phyloP scores from a whole-genome alignment of 1,140 invertebrate genomes.

The Bombyx mori region ASM3026992v2 NC_085110.1:3852001-3852500 shows the following conservation, averaged over 20 bases:
- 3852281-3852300: constrained; percentile 21
- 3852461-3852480: constrained; percentile 67
- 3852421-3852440: constrained; percentile 68
- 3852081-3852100: constrained; percentile 37
- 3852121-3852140: constrained; percentile 58
- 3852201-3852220: constrained; percentile 66
- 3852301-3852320: constrained; percentile 11
- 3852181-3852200: constrained; percentile 55
- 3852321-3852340: constrained; percentile 16
- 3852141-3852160: constrained; percentile 52
- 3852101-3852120: constrained; percentile 52
- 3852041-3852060: constrained; percentile 6
- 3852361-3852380: constrained; percentile 39
- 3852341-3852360: constrained; percentile 39
- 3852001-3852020: no score
- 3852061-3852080: constrained; percentile 54
- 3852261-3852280: constrained; percentile 21
- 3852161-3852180: constrained; percentile 68
- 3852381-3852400: constrained; percentile 57
- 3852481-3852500: constrained; percentile 68
- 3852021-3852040: no score
- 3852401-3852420: constrained; percentile 64
- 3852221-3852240: constrained; percentile 64
- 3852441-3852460: constrained; percentile 68
- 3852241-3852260: constrained; percentile 32